Conservation (phyloP, 2,888 invertebrate genomes). For the Nycteola revayana region DNA sequence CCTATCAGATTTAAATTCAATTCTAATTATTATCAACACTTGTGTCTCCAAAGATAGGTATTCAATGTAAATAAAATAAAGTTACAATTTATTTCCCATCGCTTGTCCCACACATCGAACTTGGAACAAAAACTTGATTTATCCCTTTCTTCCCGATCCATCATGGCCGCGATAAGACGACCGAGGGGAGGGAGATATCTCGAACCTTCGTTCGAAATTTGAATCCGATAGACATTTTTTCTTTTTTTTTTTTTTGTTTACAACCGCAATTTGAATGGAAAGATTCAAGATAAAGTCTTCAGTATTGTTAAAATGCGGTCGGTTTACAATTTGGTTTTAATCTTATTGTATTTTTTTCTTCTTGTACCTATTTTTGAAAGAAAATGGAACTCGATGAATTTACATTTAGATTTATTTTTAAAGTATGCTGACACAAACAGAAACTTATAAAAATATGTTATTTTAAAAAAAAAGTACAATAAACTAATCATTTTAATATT, state of each 20-base stretch:
- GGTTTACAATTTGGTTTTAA: conserved; percentile 25
- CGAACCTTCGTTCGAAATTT: conserved; percentile 34
- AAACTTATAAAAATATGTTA: too few species aligned
- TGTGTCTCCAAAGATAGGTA: too few species aligned
- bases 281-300: conserved; percentile 32
- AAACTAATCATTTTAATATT: too few species aligned
- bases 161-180: conserved; percentile 60
- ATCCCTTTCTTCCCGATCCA: conserved; percentile 62
- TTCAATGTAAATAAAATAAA: too few species aligned
- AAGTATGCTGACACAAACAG: too few species aligned
- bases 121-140: conserved; percentile 63
- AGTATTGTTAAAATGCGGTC: conserved; percentile 26
- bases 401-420: too few species aligned
- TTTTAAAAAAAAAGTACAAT: too few species aligned
- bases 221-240: conserved; percentile 37
- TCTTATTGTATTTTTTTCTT: not conserved
- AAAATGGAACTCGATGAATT: too few species aligned
- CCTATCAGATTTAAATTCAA: too few species aligned
- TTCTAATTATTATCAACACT: too few species aligned
- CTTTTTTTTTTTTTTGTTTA: conserved; percentile 27
- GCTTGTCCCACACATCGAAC: conserved; percentile 35
- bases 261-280: conserved; percentile 35
- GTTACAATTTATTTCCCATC: conserved; percentile 3
- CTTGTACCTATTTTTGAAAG: too few species aligned
- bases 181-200: conserved; percentile 32